Conservation (phyloP, 2,797 vertebrate genomes). For the Epinephelus malabaricus region DNA sequence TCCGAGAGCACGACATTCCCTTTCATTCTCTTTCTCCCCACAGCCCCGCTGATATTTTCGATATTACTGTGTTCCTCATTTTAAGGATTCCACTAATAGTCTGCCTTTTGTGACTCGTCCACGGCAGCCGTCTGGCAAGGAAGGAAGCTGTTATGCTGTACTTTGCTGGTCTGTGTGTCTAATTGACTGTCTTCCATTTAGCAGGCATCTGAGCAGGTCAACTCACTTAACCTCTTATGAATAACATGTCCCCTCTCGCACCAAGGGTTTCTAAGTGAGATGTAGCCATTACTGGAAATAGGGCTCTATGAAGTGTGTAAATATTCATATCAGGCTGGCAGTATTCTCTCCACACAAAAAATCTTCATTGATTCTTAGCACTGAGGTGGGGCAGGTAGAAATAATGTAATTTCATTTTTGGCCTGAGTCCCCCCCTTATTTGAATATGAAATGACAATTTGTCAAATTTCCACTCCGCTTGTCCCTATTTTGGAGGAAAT, state of each 20-base stretch:
- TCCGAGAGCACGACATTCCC: not conserved
- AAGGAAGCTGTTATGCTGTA: slow-evolving; percentile 54
- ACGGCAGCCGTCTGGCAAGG: slow-evolving; percentile 31
- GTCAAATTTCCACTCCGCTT: slow-evolving; percentile 42
- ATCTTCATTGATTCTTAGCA: slow-evolving; percentile 46
- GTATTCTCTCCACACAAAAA: slow-evolving; percentile 30
- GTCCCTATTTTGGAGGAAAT: slow-evolving; percentile 42
- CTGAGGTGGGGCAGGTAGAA: slow-evolving; percentile 50
- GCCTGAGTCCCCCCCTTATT: slow-evolving; percentile 39
- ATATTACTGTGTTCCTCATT: slow-evolving; percentile 7
- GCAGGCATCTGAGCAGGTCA: slow-evolving; percentile 79
- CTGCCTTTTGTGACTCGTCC: slow-evolving; percentile 33
- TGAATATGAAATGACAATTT: slow-evolving; percentile 61
- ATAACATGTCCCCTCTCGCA: slow-evolving; percentile 75
- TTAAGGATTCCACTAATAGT: slow-evolving; percentile 36
- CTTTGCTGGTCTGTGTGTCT: slow-evolving; percentile 54
- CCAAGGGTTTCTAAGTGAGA: slow-evolving; percentile 73
- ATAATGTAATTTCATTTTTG: slow-evolving; percentile 54
- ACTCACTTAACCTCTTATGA: slow-evolving; percentile 81
- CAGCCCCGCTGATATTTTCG: not conserved
- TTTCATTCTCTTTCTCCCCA: slow-evolving; percentile 8
- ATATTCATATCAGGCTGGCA: slow-evolving; percentile 73
- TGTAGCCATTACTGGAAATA: slow-evolving; percentile 67
- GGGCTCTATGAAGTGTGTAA: slow-evolving; percentile 70
- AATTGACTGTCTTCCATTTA: slow-evolving; percentile 79